Evolutionary conservation across 2,797 vertebrate species (phyloP).

Genomic region (Cetoscarus ocellatus): DNA sequence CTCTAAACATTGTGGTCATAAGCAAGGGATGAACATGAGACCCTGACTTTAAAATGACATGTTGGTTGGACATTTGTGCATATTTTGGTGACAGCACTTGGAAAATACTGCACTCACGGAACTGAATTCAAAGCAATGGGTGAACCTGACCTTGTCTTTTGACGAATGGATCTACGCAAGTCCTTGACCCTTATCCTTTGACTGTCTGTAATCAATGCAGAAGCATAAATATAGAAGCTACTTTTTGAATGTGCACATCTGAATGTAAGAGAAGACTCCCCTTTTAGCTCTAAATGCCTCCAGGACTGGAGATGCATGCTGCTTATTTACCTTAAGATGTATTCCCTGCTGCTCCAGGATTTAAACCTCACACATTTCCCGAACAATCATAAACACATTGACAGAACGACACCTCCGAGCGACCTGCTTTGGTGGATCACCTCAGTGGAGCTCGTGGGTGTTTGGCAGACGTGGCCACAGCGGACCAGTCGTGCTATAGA

Average conservation of each 20-base stretch:
- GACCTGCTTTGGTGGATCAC: slow-evolving; percentile 21
- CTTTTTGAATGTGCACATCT: not conserved
- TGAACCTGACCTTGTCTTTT: too few relatives aligned
- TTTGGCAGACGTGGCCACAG: slow-evolving; percentile 20
- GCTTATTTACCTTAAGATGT: not conserved
- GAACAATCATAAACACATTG: not conserved
- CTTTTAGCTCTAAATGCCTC: not conserved
- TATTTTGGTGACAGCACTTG: too few relatives aligned
- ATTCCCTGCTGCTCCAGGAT: not conserved
- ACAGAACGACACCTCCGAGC: slow-evolving; percentile 9
- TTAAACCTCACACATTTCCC: not conserved
- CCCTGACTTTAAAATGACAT: too few relatives aligned
- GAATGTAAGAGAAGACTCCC: not conserved
- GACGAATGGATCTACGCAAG: too few relatives aligned
- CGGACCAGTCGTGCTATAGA: not conserved
- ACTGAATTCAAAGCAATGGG: too few relatives aligned
- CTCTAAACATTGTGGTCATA: too few relatives aligned
- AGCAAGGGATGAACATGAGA: too few relatives aligned
- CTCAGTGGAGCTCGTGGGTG: slow-evolving; percentile 8
- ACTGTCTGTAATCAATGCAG: too few relatives aligned
- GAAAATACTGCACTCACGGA: too few relatives aligned
- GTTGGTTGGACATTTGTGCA: too few relatives aligned
- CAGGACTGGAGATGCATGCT: not conserved
- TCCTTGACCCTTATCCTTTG: too few relatives aligned
- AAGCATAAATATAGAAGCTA: not conserved